These are phyloP conservation scores for Antigone vipio DNA, from an alignment of 2,113 vertebrate species.

Conservation along the genomic window DNA sequence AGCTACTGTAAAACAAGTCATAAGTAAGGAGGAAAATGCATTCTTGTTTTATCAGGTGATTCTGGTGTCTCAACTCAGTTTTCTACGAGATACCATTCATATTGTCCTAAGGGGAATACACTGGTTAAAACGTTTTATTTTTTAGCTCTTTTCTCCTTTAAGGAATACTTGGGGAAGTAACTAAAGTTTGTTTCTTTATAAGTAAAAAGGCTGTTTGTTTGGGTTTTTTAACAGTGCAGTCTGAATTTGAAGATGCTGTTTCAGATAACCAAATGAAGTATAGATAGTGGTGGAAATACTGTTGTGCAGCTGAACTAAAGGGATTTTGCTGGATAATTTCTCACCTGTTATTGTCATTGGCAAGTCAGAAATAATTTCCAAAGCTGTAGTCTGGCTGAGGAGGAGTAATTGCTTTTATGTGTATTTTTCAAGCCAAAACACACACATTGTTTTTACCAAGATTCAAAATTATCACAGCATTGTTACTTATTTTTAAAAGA, in stretches of 20 bases:
- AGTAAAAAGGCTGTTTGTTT: fast-evolving
- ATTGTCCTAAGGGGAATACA: neutral
- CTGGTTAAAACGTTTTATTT: neutral
- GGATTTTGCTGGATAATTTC: neutral
- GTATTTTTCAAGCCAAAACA: conserved; percentile 22
- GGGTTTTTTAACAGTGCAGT: neutral
- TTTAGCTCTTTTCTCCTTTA: neutral
- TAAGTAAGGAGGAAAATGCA: neutral
- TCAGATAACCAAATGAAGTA: neutral
- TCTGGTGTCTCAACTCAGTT: neutral
- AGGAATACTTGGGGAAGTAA: neutral
- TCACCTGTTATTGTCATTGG: neutral
- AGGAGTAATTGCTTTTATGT: conserved; percentile 9
- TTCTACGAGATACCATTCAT: neutral
- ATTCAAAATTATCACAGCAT: neutral
- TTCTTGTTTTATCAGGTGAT: neutral
- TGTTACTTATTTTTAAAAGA: neutral
- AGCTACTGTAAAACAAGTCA: neutral
- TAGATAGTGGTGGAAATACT: neutral
- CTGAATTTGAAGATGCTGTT: neutral
- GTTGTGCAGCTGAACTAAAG: neutral
- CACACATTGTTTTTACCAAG: neutral
- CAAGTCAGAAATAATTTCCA: conserved; percentile 10
- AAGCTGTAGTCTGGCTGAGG: neutral
- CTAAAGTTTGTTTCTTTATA: neutral